Evolutionary conservation across 2,113 vertebrate genomes (phyloP).

Genomic region (Phaethon lepturus): DNA sequence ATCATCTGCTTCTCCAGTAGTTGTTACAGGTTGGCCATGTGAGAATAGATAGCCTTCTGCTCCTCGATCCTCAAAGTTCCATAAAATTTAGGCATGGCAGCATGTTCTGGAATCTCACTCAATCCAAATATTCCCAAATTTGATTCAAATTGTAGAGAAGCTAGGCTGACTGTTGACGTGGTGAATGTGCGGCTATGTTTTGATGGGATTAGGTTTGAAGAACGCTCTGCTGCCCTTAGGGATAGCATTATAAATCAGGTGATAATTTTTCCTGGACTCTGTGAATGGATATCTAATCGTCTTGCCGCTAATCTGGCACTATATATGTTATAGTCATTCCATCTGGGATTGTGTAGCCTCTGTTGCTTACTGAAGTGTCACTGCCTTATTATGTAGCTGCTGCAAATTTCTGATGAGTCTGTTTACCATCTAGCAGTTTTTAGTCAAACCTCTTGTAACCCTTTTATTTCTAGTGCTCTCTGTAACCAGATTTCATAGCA

Average conservation of each 20-base stretch:
- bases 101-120: background rate
- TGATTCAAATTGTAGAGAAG: background rate
- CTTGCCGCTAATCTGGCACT: background rate
- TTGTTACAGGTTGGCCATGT: background rate
- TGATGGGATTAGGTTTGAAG: background rate
- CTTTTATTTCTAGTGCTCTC: background rate
- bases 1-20: background rate
- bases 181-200: background rate
- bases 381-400: background rate
- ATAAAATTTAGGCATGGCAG: background rate
- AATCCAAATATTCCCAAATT: background rate
- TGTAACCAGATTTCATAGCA: slow-evolving; percentile 9
- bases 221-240: background rate
- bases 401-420: background rate
- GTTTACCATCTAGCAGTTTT: background rate
- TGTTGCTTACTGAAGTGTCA: background rate
- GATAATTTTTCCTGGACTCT: background rate
- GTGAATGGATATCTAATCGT: background rate
- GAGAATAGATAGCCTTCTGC: background rate
- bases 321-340: background rate
- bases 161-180: background rate
- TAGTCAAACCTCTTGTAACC: background rate
- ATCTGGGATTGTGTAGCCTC: background rate
- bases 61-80: background rate
- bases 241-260: background rate